These are phyloP conservation scores for Acanthiza pusilla DNA, from an alignment of 2,797 vertebrate species.

Conservation along the genomic window DNA sequence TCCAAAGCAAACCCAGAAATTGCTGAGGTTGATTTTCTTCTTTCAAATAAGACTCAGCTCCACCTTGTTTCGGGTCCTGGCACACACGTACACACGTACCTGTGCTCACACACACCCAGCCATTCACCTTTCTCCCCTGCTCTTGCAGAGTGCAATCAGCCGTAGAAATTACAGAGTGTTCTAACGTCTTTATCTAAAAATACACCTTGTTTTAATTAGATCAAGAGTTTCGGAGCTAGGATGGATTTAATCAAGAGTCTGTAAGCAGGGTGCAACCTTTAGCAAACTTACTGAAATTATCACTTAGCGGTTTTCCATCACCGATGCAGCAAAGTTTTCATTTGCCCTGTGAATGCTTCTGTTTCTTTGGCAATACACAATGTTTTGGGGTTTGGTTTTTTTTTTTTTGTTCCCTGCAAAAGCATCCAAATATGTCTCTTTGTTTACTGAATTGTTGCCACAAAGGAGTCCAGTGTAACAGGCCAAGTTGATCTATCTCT, in stretches of 20 bases:
- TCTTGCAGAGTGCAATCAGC: neutral
- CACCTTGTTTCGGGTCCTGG: neutral
- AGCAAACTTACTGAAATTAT: constrained; percentile 27
- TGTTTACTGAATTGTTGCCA: neutral
- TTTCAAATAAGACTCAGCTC: neutral
- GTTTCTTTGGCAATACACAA: neutral
- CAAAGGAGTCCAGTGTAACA: neutral
- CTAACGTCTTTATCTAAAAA: neutral
- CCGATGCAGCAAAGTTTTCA: neutral
- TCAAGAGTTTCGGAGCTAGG: neutral
- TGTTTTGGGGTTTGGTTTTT: neutral
- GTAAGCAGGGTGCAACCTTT: neutral
- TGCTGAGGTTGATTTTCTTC: neutral
- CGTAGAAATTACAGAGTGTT: neutral
- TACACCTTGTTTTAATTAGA: neutral
- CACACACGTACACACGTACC: neutral
- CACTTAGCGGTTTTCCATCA: neutral
- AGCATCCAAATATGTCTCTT: neutral
- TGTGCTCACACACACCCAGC: neutral
- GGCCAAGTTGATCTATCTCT: neutral
- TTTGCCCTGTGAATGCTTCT: neutral
- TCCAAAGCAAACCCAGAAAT: neutral
- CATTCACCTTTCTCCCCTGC: neutral
- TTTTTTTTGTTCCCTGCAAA: neutral
- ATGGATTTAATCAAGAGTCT: neutral